Conservation (phyloP, 2,113 vertebrate genomes). For the Tachycineta bicolor region DNA sequence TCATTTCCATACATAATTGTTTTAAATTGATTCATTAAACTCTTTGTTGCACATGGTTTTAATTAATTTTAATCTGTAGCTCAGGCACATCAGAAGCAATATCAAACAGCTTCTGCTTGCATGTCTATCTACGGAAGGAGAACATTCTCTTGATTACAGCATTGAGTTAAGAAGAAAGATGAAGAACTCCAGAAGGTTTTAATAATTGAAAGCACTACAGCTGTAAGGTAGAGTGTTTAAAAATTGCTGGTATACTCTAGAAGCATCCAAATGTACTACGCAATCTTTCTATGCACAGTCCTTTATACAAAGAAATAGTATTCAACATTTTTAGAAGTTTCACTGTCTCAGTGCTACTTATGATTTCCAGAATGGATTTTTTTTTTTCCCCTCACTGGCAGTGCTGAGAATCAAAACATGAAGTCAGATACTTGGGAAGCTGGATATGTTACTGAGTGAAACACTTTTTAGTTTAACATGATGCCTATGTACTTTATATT, state of each 20-base stretch:
- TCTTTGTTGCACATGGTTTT: neutral
- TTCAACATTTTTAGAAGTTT: neutral
- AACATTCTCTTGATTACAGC: neutral
- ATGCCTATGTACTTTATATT: neutral
- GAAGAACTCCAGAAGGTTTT: neutral
- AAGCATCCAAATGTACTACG: neutral
- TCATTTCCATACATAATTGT: slow-evolving; percentile 15
- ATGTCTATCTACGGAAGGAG: neutral
- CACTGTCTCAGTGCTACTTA: neutral
- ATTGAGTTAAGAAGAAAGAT: neutral
- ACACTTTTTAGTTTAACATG: neutral
- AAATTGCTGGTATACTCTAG: neutral
- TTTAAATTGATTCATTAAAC: slow-evolving; percentile 22
- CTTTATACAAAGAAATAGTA: neutral
- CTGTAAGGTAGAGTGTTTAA: neutral
- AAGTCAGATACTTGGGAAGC: neutral
- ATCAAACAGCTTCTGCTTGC: neutral
- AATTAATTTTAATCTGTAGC: neutral
- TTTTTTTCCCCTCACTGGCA: neutral
- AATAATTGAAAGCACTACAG: neutral
- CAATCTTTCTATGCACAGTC: neutral
- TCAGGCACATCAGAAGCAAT: neutral
- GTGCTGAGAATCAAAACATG: neutral
- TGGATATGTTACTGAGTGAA: neutral
- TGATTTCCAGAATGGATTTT: neutral